Evolutionary conservation across 2,113 vertebrate species (phyloP), one percentile per base, ranked within the genome.

Genomic region (Nesospiza acunhae): DNA sequence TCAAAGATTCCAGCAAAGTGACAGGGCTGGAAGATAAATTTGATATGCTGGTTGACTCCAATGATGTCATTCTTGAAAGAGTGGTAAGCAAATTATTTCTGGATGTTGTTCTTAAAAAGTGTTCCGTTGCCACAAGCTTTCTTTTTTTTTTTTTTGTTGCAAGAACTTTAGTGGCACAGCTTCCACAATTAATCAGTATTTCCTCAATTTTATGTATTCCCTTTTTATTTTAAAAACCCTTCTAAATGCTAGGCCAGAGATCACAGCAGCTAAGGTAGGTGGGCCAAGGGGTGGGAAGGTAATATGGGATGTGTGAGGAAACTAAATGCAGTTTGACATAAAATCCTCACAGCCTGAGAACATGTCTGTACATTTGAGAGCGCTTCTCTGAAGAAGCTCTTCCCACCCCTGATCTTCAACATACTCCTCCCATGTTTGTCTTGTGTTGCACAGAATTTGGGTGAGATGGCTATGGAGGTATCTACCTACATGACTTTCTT

Each of bases 11-110:
- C 50, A 98, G 95, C 89, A 99, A 98, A 89, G 97, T 98, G 85
- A 99, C 98, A 0, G 99, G 98, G 17, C 77, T 99, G 92, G 99
- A 99, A 87, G 99, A 99, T 90, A 98, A 98, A 74, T 99, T 99
- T 78, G 99, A 99, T 86, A 90, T 99, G 94, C 97, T 99, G 24
- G 99, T 99, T 23, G 99, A 99, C 47, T 98, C 99, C 24, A 99
- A 99, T 6, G 99, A 99, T 6, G 82, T 98, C 49, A 99, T 99
- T 96, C 98, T 99, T 9, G 99, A 99, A 96, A 98, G 98, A 99
- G 99, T 99, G 98, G 99, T 99, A 98, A 94, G 98, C 95, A 55
- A 13, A 63, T 49, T 62, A 44, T 39, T 62, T n/a, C 52, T 74
- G 31, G 6, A 12, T 74, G 5, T 24, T 67, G 11, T 60, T 64